A percentile compares a stretch with the other conserved stretches of the same genome.
Evolutionary conservation across 1,140 invertebrate species (phyloP).

Genomic region (Liolophura sinensis): DNA sequence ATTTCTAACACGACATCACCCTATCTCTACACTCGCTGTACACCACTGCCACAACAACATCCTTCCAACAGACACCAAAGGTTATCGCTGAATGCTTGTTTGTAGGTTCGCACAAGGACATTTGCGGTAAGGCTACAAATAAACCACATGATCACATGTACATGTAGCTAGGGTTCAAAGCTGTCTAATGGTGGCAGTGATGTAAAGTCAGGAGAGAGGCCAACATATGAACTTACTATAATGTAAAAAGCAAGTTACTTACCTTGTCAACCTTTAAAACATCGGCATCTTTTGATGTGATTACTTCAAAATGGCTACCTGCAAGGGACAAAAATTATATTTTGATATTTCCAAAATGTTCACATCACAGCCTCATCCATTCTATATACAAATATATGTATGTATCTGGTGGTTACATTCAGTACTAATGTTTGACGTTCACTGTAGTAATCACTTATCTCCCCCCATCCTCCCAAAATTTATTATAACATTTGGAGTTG

Average conservation of each 20-base stretch:
- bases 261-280: constrained; percentile 32
- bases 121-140: not conserved
- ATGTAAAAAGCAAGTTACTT: constrained; percentile 3
- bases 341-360: too few relatives aligned
- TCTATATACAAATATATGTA: too few relatives aligned
- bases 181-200: too few relatives aligned
- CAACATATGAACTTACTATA: not conserved
- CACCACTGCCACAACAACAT: not conserved
- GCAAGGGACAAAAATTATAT: constrained; percentile 27
- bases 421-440: too few relatives aligned
- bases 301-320: constrained; percentile 41
- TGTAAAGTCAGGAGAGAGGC: too few relatives aligned
- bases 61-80: not conserved
- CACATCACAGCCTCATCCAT: too few relatives aligned
- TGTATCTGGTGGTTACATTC: too few relatives aligned
- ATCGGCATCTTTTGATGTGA: constrained; percentile 32
- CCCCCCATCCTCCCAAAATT: too few relatives aligned
- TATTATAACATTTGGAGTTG: too few relatives aligned
- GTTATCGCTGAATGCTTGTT: not conserved
- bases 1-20: not conserved
- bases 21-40: too few relatives aligned
- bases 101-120: not conserved
- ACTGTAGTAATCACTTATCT: too few relatives aligned
- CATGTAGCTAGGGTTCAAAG: not conserved
- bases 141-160: not conserved